Evolutionary conservation across 2,797 vertebrate genomes (phyloP).

Genomic region (Anas flavirostris): DNA sequence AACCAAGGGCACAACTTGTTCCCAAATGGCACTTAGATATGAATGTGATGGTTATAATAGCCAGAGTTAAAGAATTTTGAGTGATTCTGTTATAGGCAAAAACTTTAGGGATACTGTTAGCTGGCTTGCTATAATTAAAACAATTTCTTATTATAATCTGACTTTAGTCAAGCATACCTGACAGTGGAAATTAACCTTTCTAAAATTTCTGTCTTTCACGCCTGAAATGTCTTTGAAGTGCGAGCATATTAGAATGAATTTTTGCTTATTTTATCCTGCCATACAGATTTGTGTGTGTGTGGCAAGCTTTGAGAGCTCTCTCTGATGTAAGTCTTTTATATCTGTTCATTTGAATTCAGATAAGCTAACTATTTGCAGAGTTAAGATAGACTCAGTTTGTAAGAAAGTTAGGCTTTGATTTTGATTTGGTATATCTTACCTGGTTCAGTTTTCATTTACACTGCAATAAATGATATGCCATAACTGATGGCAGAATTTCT

Average conservation of each 20-base stretch:
- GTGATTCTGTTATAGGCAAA: not conserved
- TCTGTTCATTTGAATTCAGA: not conserved
- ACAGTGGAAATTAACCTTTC: slow-evolving; percentile 41
- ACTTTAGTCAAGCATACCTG: slow-evolving; percentile 21
- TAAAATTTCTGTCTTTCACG: not conserved
- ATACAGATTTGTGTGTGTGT: accelerated
- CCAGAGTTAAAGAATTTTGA: too few relatives aligned
- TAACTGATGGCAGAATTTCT: not conserved
- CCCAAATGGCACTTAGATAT: not conserved
- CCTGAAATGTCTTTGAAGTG: not conserved
- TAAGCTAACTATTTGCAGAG: not conserved
- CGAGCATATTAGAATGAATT: not conserved
- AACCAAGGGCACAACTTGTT: not conserved
- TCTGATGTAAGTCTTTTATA: not conserved
- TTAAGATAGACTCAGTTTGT: not conserved
- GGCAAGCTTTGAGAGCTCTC: not conserved
- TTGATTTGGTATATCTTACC: not conserved
- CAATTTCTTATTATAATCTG: slow-evolving; percentile 6
- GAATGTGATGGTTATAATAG: not conserved
- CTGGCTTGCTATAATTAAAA: slow-evolving; percentile 8
- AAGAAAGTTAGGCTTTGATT: not conserved
- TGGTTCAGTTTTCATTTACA: not conserved
- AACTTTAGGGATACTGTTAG: not conserved
- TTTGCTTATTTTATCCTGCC: not conserved
- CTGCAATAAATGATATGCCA: not conserved